Percentiles rank a stretch among this genome's conserved stretches.
These are phyloP conservation scores for Callipepla squamata DNA, from an alignment of 2,113 vertebrate species.

Conservation along the genomic window DNA sequence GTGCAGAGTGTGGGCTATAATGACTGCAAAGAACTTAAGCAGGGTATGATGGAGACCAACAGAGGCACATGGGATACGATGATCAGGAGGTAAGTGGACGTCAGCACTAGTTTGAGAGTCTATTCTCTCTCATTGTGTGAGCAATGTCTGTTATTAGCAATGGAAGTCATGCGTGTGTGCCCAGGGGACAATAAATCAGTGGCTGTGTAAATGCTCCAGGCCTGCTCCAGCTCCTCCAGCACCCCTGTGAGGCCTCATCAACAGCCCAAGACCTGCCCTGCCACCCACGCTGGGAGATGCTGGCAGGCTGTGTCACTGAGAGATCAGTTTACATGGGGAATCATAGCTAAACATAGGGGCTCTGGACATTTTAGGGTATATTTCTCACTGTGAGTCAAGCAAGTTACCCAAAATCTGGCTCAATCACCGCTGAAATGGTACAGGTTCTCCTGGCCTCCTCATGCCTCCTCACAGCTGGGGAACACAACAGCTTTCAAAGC, in stretches of 20 bases:
- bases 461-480: neutral
- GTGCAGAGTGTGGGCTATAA: neutral
- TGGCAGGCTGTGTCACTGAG: neutral
- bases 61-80: neutral
- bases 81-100: neutral
- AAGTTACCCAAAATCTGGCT: neutral
- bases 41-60: neutral
- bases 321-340: neutral
- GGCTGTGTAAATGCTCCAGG: neutral
- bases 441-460: conserved; percentile 5
- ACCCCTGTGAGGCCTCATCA: neutral
- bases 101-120: neutral
- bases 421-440: neutral
- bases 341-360: neutral
- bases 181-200: conserved; percentile 12
- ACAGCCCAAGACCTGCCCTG: neutral
- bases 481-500: neutral
- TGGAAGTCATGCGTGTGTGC: neutral
- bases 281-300: neutral
- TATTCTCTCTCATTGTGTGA: neutral
- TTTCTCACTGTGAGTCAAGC: conserved; percentile 3
- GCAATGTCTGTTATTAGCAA: neutral
- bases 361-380: neutral
- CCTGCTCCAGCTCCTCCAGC: neutral
- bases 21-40: neutral